These are phyloP conservation scores for Acropternis orthonyx DNA, from an alignment of 2,797 vertebrate species.

Conservation along the genomic window DNA sequence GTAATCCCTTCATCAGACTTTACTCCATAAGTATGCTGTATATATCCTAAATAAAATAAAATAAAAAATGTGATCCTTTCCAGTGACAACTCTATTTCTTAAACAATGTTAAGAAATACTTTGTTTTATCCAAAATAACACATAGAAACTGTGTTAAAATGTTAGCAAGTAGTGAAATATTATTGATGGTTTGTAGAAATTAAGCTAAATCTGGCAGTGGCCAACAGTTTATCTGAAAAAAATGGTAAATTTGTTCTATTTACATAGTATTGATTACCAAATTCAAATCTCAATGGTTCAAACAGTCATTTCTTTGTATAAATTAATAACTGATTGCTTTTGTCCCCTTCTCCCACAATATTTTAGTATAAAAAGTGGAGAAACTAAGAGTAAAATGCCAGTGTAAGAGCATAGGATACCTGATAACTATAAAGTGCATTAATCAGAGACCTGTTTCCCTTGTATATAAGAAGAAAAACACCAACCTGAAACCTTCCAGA, in stretches of 20 bases:
- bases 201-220: background rate
- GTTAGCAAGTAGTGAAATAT: background rate
- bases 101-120: background rate
- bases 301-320: background rate
- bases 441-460: background rate
- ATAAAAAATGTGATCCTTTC: background rate
- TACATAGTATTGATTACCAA: background rate
- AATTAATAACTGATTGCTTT: background rate
- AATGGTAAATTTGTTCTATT: background rate
- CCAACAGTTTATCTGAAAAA: background rate
- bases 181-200: background rate
- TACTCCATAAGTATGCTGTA: background rate
- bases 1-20: background rate
- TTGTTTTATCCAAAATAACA: background rate
- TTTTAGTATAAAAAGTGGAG: background rate
- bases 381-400: background rate
- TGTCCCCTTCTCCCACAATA: fast-evolving
- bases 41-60: background rate
- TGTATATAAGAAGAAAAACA: background rate
- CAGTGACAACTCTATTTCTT: background rate
- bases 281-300: background rate
- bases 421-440: background rate
- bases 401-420: background rate
- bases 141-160: background rate
- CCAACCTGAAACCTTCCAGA: background rate